Base-by-base conservation (phyloP, 2,888 invertebrate species). In the Anagyrus pseudococci region DNA sequence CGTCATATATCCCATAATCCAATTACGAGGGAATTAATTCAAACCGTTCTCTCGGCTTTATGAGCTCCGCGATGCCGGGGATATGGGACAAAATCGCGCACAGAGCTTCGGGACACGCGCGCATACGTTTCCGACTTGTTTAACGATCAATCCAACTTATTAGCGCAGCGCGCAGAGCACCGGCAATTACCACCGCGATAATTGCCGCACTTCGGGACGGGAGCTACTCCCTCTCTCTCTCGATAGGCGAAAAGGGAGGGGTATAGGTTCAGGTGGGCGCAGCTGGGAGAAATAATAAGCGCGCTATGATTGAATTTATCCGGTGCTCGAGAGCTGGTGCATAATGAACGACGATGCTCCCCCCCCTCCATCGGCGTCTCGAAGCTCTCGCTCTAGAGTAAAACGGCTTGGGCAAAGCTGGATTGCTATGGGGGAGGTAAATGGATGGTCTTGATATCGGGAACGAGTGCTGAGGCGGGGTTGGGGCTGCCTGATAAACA, bases 401-500 rank as follows among this genome's bases (percentile, higher is more conserved):
- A n/a, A n/a, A n/a, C n/a, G n/a, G n/a, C n/a, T n/a, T n/a, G n/a
- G n/a, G n/a, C n/a, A n/a, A n/a, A n/a, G n/a, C n/a, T n/a, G n/a
- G n/a, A n/a, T n/a, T n/a, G n/a, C n/a, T n/a, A n/a, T n/a, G n/a
- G n/a, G 15, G 48, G 13, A 25, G 4, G 15, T 20, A 40, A 17
- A 50, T 23, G 33, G 50, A 50, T 41, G 17, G 15, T 26, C 8
- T 49, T 29, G 49, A 58, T 58, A 58, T 41, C 29, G 40, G 46
- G 58, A 15, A 37, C 40, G 33, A 41, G 47, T 47, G 37, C 37
- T n/a, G n/a, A n/a, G n/a, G n/a, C n/a, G n/a, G n/a, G n/a, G n/a
- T n/a, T n/a, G n/a, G n/a, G n/a, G n/a, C n/a, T n/a, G 49, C 64
- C 58, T 66, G 66, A 64, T 64, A 66, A 67, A 62, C 62, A 66